Base-by-base conservation (phyloP, 2,888 invertebrate species). In the Dryadula phaetusa region DNA sequence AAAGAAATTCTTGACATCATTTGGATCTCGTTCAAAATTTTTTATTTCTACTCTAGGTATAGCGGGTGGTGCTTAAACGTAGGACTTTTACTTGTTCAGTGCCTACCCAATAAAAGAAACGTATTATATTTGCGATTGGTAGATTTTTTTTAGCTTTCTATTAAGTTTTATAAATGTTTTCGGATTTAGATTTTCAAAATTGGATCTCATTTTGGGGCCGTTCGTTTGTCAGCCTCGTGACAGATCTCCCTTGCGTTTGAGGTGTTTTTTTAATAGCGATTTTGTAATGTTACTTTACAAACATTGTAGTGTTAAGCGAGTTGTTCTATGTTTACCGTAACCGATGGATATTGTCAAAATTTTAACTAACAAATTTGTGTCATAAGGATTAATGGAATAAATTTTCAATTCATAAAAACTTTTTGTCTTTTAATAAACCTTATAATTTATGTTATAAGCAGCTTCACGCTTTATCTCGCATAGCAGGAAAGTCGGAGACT, bases 21-120 rank as follows among this genome's bases (percentile, higher is more conserved):
- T 86, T 80, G 84, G 87, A 88, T 87, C 87, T 88, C 88, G 85
- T 79, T 84, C 85, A 84, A 86, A 87, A 87, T 86, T 87, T 86
- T 87, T 76, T 82, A 79, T 80, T 82, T 80, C 76, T 71, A 44
- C 14, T 61, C 37, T 81, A 81, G 79, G 75, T 75, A 77, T 84
- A 83, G 90, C 88, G 88, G 91, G 87, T 85, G 87, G 90, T 90
- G 92, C 92, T 91, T 90, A 90, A 75, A 79, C 70, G 70, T 81
- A 78, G 75, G 79, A 77, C 52, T 42, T 42, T 79, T 81, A 77
- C 79, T 76, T 77, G 73, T 76, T 72, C 80, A 74, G 83, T 84
- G 79, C 86, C 88, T 84, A 85, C 87, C 88, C 85, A 75, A n/a
- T 72, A 77, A 80, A 79, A 75, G 75, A 75, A 79, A 80, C 81